A percentile compares a stretch with the other conserved stretches of the same genome.
These are phyloP conservation scores for Zeugodacus cucurbitae DNA, from an alignment of 1,140 invertebrate genomes.

Conservation along the genomic window DNA sequence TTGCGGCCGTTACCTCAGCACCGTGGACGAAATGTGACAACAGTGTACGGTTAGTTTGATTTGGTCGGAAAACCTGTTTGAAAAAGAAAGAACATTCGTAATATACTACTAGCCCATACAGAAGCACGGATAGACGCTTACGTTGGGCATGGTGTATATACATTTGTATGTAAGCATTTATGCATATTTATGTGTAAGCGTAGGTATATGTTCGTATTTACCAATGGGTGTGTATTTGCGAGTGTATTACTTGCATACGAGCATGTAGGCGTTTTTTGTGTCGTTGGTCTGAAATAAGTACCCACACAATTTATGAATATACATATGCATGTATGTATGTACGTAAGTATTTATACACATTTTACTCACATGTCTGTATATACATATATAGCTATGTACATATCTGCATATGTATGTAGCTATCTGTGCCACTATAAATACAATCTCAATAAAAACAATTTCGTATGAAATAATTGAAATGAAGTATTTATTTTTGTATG, in stretches of 20 bases:
- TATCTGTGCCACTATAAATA: neutral
- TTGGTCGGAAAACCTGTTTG: neutral
- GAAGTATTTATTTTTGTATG: neutral
- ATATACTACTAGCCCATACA: neutral
- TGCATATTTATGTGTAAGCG: neutral
- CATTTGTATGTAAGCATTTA: neutral
- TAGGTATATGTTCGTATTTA: neutral
- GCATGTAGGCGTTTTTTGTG: conserved; percentile 34
- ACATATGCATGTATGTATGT: neutral
- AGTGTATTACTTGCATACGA: neutral
- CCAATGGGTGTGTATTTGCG: neutral
- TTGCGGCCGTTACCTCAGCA: conserved; percentile 12
- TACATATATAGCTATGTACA: neutral
- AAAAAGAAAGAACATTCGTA: conserved; percentile 41
- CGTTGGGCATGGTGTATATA: neutral
- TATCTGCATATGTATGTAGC: neutral
- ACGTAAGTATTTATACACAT: neutral
- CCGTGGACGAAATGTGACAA: conserved; percentile 16
- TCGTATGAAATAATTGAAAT: too few species aligned
- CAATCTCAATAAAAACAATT: neutral
- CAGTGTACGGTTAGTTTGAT: conserved; percentile 26
- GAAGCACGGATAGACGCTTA: neutral
- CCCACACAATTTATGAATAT: neutral
- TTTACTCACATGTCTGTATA: neutral
- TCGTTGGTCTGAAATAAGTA: conserved; percentile 28